Evolutionary conservation across 2,113 vertebrate species (phyloP).

Genomic region (Aphelocoma coerulescens): DNA sequence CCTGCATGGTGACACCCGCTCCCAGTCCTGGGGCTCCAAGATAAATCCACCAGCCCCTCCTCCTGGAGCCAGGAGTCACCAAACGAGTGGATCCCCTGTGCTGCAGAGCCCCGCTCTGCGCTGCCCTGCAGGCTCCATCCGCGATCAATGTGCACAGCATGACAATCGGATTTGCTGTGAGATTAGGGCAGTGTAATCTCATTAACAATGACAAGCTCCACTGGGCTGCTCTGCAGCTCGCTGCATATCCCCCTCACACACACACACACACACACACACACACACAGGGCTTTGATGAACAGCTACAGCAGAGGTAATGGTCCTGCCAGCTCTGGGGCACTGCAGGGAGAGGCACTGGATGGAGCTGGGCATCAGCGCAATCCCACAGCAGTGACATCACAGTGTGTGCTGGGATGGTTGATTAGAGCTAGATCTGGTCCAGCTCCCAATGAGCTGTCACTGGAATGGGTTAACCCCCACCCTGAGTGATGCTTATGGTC

Average conservation of each 20-base stretch:
- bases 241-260: not conserved
- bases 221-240: not conserved
- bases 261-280: not conserved
- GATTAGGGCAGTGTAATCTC: conserved; percentile 45
- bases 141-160: not conserved
- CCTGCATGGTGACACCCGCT: accelerated
- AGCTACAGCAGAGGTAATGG: not conserved
- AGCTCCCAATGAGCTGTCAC: accelerated
- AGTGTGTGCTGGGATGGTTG: not conserved
- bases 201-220: not conserved
- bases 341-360: not conserved
- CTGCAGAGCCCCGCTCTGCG: not conserved
- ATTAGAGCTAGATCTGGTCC: not conserved
- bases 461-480: not conserved
- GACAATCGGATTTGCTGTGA: conserved; percentile 38
- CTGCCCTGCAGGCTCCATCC: not conserved
- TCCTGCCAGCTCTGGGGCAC: not conserved
- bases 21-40: not conserved
- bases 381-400: accelerated
- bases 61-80: not conserved
- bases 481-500: not conserved
- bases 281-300: not conserved
- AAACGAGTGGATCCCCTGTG: not conserved
- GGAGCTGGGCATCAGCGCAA: not conserved
- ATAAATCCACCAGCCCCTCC: not conserved